Evolutionary conservation across 2,888 invertebrate species (phyloP), one percentile per base, ranked within the genome.

Genomic region (Minunthozetes semirufus): DNA sequence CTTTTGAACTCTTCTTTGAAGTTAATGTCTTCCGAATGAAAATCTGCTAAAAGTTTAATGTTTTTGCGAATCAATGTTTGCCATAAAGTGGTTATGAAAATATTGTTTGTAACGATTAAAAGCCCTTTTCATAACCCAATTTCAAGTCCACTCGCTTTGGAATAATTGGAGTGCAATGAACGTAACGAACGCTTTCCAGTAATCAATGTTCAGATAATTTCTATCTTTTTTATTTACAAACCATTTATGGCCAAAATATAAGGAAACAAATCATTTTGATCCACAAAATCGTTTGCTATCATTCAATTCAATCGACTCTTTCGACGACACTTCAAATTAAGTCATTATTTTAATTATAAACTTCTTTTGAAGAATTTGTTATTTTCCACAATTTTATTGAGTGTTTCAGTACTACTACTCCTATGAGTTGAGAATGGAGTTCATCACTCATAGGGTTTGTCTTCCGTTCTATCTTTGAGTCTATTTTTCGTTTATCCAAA

Each of bases 101-200:
- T 59, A 27, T 27, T 59, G 19, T 59, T 59, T 59, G 6, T 22
- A 27, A 27, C 27, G 59, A 59, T 59, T 59, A 59, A 25, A 50
- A 59, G 27, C 59, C 27, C 59, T 25, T 59, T 59, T 63, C 66
- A 66, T 66, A 66, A 66, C 66, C 66, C 38, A 66, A 66, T 38
- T 66, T 63, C 38, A 66, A 19, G 42, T 33, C 66, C 33, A 66
- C 66, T 59, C 1, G 2, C 17, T 27, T 59, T 29, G 59, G 66
- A 66, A 38, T 66, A 66, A 38, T 29, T 66, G 15, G 19, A 66
- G 66, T 66, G 66, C 66, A 66, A 38, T 66, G 66, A 66, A 66
- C 66, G 66, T 66, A 38, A n/a, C 22, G 25, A 50, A 50, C 50
- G 25, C 13, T 29, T 27, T 8, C 11, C 3, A 27, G 19, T 11